Percentiles rank a stretch among this genome's conserved stretches.
Evolutionary conservation across 2,888 invertebrate species (phyloP).

Genomic region (Nebria brevicollis): DNA sequence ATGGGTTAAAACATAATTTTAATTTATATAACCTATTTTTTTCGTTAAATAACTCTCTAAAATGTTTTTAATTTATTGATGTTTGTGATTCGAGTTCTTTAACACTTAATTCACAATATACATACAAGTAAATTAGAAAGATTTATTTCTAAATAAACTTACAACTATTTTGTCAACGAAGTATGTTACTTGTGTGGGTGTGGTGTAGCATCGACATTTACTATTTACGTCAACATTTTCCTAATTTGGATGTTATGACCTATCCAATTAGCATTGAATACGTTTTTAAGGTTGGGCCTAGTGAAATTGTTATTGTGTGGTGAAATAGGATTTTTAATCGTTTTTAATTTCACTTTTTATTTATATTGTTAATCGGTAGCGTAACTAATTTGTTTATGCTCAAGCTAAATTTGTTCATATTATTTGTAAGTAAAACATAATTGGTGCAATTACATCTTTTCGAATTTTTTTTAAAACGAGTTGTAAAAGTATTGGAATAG

Average conservation of each 20-base stretch:
- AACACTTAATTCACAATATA: neutral
- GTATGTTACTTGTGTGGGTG: neutral
- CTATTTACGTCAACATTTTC: neutral
- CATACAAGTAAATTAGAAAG: neutral
- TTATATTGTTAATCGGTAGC: too few relatives aligned
- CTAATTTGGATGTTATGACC: neutral
- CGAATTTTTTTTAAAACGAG: too few relatives aligned
- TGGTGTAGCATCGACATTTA: neutral
- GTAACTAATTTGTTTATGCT: too few relatives aligned
- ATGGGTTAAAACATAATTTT: too few relatives aligned
- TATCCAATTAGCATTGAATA: constrained; percentile 1
- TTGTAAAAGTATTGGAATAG: too few relatives aligned
- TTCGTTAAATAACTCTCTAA: too few relatives aligned
- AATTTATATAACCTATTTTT: too few relatives aligned
- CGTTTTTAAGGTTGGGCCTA: neutral
- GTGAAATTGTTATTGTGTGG: neutral
- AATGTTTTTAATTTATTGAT: neutral
- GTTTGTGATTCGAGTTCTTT: neutral
- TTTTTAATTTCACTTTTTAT: neutral
- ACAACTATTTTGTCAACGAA: neutral
- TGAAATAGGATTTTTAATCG: neutral
- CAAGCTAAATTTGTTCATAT: too few relatives aligned
- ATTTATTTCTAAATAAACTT: too few relatives aligned
- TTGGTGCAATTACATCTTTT: too few relatives aligned
- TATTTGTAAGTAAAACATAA: too few relatives aligned